A percentile compares a stretch with the other conserved stretches of the same genome.
Conservation (phyloP, 2,113 vertebrate genomes). For the Crotalus viridis region DNA sequence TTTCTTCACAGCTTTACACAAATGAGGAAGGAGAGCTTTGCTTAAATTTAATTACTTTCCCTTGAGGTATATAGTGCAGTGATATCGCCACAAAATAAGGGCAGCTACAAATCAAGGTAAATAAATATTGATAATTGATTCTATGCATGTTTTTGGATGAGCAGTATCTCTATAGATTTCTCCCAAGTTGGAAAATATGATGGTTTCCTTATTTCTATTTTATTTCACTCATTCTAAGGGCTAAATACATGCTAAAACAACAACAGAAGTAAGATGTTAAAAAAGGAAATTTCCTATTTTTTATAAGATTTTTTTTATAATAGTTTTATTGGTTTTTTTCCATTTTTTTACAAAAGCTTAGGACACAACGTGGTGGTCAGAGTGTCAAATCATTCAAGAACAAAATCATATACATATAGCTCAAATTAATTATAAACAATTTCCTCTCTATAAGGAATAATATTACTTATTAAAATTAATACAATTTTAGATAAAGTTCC, state of each 20-base stretch:
- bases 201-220: not conserved
- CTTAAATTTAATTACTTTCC: conserved; percentile 46
- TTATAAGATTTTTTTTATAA: not conserved
- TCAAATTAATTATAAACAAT: no score
- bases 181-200: not conserved
- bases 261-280: not conserved
- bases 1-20: conserved; percentile 40
- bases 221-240: not conserved
- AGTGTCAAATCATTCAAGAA: no score
- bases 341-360: no score
- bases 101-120: conserved; percentile 23
- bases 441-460: no score
- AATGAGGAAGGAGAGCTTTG: conserved; percentile 9
- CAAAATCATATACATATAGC: no score
- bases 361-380: no score
- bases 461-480: no score
- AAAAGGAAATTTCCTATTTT: not conserved
- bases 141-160: conserved; percentile 2
- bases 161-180: not conserved
- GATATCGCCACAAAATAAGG: conserved; percentile 14
- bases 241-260: not conserved
- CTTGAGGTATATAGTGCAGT: conserved; percentile 17
- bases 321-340: no score
- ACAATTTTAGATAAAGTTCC: no score
- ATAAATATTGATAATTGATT: conserved; percentile 28